Conservation (phyloP, 1,140 invertebrate species). For the Sycophila sp. region DNA sequence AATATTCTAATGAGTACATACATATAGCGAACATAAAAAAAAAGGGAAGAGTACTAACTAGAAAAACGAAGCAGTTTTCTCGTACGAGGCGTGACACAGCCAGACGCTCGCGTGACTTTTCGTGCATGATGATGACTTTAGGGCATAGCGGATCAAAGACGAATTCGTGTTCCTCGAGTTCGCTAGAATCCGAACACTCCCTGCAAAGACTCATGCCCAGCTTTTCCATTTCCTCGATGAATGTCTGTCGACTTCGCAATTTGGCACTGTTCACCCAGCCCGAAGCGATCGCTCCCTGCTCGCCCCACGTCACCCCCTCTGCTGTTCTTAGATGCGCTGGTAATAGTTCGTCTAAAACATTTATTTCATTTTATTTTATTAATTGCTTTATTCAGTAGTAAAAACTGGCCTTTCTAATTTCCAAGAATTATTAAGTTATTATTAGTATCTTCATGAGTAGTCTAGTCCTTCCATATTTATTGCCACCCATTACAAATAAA, state of each 20-base stretch:
- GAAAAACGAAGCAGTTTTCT: slow-evolving; percentile 70
- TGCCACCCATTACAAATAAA: too few relatives aligned
- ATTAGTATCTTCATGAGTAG: too few relatives aligned
- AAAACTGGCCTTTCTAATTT: too few relatives aligned
- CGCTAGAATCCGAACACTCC: slow-evolving; percentile 21
- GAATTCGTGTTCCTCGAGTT: slow-evolving; percentile 51
- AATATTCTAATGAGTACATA: too few relatives aligned
- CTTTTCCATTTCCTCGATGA: slow-evolving; percentile 55
- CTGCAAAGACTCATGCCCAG: slow-evolving; percentile 47
- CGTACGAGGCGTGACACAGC: slow-evolving; percentile 71
- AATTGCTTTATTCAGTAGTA: slow-evolving; percentile 30
- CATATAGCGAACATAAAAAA: background rate
- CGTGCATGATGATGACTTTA: slow-evolving; percentile 75
- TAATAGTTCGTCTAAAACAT: slow-evolving; percentile 71
- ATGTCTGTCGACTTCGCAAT: slow-evolving; percentile 47
- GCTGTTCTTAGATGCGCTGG: slow-evolving; percentile 73
- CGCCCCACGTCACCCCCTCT: slow-evolving; percentile 70
- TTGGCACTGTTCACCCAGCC: slow-evolving; percentile 82
- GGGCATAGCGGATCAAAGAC: slow-evolving; percentile 74
- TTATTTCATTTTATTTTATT: too few relatives aligned
- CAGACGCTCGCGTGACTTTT: slow-evolving; percentile 67
- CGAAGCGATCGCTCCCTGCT: slow-evolving; percentile 71
- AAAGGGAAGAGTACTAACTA: slow-evolving; percentile 61
- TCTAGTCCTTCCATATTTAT: too few relatives aligned
- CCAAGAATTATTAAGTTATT: too few relatives aligned